These are phyloP conservation scores for Nomada lathburiana DNA, from an alignment of 2,888 invertebrate genomes.

Conservation along the genomic window DNA sequence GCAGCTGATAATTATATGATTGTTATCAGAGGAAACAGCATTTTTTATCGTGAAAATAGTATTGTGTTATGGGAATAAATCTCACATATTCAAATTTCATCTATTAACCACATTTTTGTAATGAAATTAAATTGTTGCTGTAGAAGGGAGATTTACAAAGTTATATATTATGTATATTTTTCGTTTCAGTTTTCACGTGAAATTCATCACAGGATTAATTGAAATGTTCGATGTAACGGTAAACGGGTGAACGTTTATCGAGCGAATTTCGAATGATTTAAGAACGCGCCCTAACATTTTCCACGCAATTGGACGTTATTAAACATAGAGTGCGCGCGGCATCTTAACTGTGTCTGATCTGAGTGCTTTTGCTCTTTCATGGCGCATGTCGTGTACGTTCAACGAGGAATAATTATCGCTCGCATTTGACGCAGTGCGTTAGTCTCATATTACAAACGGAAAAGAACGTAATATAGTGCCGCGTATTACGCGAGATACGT, in stretches of 20 bases:
- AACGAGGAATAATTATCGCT: slow-evolving; percentile 75
- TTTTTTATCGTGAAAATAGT: not conserved
- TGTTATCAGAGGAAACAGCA: not conserved
- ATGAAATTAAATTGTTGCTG: not conserved
- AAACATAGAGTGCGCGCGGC: slow-evolving; percentile 45
- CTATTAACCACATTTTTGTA: not conserved
- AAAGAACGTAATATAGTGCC: slow-evolving; percentile 67
- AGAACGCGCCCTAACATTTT: not conserved
- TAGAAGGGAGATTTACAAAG: not conserved
- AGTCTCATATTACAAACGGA: slow-evolving; percentile 73
- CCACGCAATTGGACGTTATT: no score
- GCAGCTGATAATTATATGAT: not conserved
- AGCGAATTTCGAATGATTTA: not conserved
- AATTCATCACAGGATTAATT: not conserved
- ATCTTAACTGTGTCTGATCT: slow-evolving; percentile 68
- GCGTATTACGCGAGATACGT: slow-evolving; percentile 63
- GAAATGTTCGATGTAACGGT: not conserved
- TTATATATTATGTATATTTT: not conserved
- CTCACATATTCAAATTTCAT: not conserved
- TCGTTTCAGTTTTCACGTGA: not conserved
- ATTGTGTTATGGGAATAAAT: not conserved
- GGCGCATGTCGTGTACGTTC: slow-evolving; percentile 76
- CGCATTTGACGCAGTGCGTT: slow-evolving; percentile 82
- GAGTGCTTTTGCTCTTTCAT: slow-evolving; percentile 75
- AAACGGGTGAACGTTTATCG: not conserved